These are phyloP conservation scores for Amblyjoppa proteus DNA, from an alignment of 2,888 invertebrate species.

Conservation along the genomic window DNA sequence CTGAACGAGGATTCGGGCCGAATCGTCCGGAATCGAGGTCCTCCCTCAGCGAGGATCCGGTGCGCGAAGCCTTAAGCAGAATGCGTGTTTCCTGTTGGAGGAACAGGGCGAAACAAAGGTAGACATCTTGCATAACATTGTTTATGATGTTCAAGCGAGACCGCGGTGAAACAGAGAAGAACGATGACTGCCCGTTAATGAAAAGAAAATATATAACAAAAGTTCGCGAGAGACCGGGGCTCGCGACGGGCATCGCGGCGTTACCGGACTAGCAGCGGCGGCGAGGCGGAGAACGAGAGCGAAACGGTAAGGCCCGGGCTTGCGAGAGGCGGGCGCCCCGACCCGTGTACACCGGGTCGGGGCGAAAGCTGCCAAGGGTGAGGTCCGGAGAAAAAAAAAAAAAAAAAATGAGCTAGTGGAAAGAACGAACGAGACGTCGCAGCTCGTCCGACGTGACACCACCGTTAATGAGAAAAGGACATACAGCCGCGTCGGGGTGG, in stretches of 20 bases:
- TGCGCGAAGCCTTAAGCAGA: background rate
- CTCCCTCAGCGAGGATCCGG: background rate
- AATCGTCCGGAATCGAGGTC: too few relatives aligned
- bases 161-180: slow-evolving; percentile 29
- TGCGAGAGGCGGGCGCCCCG: background rate
- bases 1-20: too few relatives aligned
- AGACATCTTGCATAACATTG: slow-evolving; percentile 11
- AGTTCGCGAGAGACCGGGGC: slow-evolving; percentile 30
- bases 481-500: slow-evolving; percentile 47
- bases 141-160: slow-evolving; percentile 18
- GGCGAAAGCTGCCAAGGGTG: slow-evolving; percentile 50
- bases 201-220: slow-evolving; percentile 81
- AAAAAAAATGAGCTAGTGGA: slow-evolving; percentile 26
- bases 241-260: slow-evolving; percentile 11
- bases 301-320: slow-evolving; percentile 54
- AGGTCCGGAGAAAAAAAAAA: slow-evolving; percentile 37
- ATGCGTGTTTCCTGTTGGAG: background rate
- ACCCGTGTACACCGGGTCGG: background rate
- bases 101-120: background rate
- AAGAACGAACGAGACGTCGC: slow-evolving; percentile 53
- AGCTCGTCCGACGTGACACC: slow-evolving; percentile 65
- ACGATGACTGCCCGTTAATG: slow-evolving; percentile 75
- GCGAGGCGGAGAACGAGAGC: slow-evolving; percentile 34
- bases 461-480: slow-evolving; percentile 79
- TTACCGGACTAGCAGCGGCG: slow-evolving; percentile 14